A percentile compares a stretch with the other conserved stretches of the same genome.
These are phyloP conservation scores for Odontomachus brunneus DNA, from an alignment of 1,140 invertebrate species.

Conservation along the genomic window DNA sequence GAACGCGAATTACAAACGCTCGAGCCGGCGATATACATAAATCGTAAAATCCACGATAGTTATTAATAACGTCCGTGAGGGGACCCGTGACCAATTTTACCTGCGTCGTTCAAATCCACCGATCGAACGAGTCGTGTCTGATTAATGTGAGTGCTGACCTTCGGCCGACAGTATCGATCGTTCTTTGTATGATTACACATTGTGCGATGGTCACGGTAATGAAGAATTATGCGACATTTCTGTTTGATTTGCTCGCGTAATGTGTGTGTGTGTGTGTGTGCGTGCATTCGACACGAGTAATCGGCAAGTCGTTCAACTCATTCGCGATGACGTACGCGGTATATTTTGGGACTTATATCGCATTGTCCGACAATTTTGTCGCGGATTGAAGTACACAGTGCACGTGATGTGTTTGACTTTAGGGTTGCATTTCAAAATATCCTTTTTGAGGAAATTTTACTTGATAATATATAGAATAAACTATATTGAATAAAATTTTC, in stretches of 20 bases:
- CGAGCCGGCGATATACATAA: neutral
- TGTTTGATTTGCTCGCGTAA: neutral
- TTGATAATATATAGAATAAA: too few species aligned
- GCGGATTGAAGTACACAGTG: neutral
- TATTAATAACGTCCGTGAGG: neutral
- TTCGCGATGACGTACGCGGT: neutral
- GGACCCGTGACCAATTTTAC: neutral
- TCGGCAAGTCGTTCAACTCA: slow-evolving; percentile 40
- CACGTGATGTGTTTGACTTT: neutral
- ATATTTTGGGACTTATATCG: slow-evolving; percentile 9
- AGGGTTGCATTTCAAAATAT: neutral
- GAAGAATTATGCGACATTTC: neutral
- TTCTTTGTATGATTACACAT: neutral
- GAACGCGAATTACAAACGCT: too few species aligned
- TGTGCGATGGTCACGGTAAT: too few species aligned
- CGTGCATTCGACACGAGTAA: neutral
- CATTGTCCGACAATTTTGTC: slow-evolving; percentile 2
- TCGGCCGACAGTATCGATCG: slow-evolving; percentile 6
- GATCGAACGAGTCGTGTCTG: neutral
- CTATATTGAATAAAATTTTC: too few species aligned
- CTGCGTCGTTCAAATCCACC: neutral
- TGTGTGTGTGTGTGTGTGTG: neutral
- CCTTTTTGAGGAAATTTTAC: too few species aligned
- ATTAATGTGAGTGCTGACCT: slow-evolving; percentile 34
- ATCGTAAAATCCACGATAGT: slow-evolving; percentile 3